phyloP scores from a whole-genome alignment of 2,888 invertebrate genomes.

The Xanthia icteritia region DNA sequence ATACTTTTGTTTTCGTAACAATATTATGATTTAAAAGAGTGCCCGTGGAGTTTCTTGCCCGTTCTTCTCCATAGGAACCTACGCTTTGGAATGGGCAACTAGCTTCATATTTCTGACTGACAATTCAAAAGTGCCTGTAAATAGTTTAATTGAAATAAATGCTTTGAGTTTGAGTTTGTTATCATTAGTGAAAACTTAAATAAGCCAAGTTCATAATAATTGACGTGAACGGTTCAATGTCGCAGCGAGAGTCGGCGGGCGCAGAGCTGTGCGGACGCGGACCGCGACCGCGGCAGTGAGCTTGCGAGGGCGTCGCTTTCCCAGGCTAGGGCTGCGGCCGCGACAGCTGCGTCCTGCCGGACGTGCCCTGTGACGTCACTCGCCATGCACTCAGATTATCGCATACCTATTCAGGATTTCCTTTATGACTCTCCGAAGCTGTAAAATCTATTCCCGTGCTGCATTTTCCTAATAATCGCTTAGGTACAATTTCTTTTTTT shows the following conservation, averaged over 20 bases:
- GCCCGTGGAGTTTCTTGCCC: no score
- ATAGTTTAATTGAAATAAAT: no score
- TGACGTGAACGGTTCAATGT: constrained; percentile 75
- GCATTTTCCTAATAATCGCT: constrained; percentile 19
- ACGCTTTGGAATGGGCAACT: no score
- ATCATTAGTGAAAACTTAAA: constrained; percentile 67
- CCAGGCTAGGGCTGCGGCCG: constrained; percentile 75
- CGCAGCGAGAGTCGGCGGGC: constrained; percentile 66
- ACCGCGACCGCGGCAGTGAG: constrained; percentile 57
- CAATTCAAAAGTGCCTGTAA: no score
- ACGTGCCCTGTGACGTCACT: constrained; percentile 70
- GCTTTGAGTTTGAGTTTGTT: no score
- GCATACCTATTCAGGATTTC: constrained; percentile 70
- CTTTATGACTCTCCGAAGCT: constrained; percentile 58
- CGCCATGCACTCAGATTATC: constrained; percentile 50
- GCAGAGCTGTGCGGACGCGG: constrained; percentile 27
- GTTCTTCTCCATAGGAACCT: no score
- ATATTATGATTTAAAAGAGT: no score
- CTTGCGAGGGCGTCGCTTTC: constrained; percentile 79
- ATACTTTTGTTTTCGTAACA: no score
- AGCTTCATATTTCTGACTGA: no score
- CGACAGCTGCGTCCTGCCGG: constrained; percentile 67
- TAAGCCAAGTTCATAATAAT: constrained; percentile 81
- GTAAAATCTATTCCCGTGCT: constrained; percentile 43
- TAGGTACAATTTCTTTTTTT: neutral